Evolutionary conservation across 2,888 invertebrate species (phyloP), one percentile per base, ranked within the genome.

Genomic region (Galeopsomyia nigrocyanea): DNA sequence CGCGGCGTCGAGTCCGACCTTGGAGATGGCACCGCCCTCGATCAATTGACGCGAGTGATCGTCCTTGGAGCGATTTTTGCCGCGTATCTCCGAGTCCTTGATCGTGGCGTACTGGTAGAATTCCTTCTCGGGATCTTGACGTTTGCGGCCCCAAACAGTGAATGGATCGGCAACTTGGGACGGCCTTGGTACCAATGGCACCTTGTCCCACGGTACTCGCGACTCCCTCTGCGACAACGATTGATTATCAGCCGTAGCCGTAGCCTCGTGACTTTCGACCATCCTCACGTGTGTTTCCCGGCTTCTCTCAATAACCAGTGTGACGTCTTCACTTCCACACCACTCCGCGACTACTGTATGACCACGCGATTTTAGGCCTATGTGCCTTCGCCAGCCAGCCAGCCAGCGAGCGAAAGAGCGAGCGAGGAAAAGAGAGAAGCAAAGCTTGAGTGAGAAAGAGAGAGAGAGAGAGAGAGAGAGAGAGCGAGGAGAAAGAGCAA

Each of bases 121-220:
- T 69, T 86, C 83, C 77, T 84, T 84, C 57, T 82, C 75, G 17
- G 87, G 83, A 65, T 86, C 84, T 74, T 81, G 82, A 73, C 86
- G 87, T 80, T 91, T 90, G 76, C 91, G 91, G 64, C 95, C 95
- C 89, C 92, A 95, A 78, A 94, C 95, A 79, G 95, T 95, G 86
- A 94, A 91, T 78, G 95, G 95, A 85, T 94, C 94, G 79, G 94
- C 91, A 80, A 95, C 92, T 87, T 94, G 90, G 83, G 94, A 94
- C 82, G 95, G 95, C 80, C 95, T 90, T 80, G 95, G 94, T 83
- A 95, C 95, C 88, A 90, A 93, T 82, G 95, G 95, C 87, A 94
- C 93, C 90, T 94, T 94, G 88, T 95, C 94, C 95, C 95, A 95
- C 83, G 95, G 94, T 84, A 94, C 92, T 87, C 90, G 88, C 81